Conservation (phyloP, 2,113 vertebrate genomes). For the Panurus biarmicus region DNA sequence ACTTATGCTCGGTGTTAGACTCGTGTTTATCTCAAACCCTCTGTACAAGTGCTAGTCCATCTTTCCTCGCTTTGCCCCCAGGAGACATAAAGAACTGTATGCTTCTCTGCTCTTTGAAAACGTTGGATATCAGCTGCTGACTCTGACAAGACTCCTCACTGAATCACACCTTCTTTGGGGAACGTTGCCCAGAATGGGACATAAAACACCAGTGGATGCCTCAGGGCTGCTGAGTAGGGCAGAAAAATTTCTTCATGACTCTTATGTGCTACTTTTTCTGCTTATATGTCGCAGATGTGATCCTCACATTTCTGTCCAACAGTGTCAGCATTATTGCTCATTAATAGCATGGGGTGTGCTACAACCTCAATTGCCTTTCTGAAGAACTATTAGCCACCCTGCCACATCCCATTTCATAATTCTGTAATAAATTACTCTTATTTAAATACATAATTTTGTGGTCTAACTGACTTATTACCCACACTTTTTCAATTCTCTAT, state of each 20-base stretch:
- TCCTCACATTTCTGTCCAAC: neutral
- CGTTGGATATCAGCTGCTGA: neutral
- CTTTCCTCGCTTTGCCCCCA: neutral
- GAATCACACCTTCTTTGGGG: neutral
- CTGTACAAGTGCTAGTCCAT: neutral
- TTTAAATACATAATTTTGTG: neutral
- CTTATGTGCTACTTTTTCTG: neutral
- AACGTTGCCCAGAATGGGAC: neutral
- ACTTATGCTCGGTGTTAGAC: neutral
- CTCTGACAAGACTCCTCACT: neutral
- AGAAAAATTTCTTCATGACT: neutral
- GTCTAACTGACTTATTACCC: neutral
- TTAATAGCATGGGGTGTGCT: neutral
- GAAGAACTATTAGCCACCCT: neutral
- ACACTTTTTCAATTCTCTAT: neutral
- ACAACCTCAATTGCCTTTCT: neutral
- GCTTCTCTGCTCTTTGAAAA: neutral
- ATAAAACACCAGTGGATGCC: neutral
- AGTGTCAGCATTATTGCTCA: neutral
- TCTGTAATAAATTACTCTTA: neutral
- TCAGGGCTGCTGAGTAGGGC: neutral
- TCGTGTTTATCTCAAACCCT: neutral
- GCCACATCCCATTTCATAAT: neutral
- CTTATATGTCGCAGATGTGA: neutral
- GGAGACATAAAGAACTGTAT: neutral